Evolutionary conservation across 2,113 vertebrate genomes (phyloP), one percentile per base, ranked within the genome.

Genomic region (Narcine bancroftii): DNA sequence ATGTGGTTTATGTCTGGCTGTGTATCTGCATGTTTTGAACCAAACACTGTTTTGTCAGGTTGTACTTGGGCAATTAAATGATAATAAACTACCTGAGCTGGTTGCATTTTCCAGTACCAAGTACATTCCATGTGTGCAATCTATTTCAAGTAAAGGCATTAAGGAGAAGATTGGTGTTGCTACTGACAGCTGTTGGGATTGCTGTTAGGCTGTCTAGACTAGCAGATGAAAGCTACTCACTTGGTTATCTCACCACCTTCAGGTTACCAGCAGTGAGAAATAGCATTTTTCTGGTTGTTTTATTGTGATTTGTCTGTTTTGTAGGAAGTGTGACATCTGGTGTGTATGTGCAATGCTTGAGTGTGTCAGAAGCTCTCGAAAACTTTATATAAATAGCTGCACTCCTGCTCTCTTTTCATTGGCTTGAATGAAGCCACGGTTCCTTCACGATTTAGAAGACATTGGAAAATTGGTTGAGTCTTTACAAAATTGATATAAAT

Each of bases 131-230:
- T 11, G 77, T 33, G 56, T n/a, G 24, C 26, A 6, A 79, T 79
- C 24, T 47, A 79, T 26, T n/a, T 21, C 1, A 47, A 17, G 81
- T 2, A 19, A 17, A 36, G 17, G 15, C 53, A 60, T 87, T 17
- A 60, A 87, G 81, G 50, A 87, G 81, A 36, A 17, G 81, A n/a
- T 36, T 60, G 81, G n/a, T 36, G 81, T 36, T 85, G 81, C 26
- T 79, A 47, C 24, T 79, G 6, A 19, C 45, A 45, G 21, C 29
- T 29, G 21, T 29, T 79, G 45, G 50, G 53, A n/a, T 36, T 60
- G 81, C 56, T 87, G 81, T n/a, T 60, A 60, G 53, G 81, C 47
- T 87, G 81, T 87, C 81, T 87, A 87, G 81, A 87, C 81, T 87
- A 53, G 33, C 81, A 87, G 53, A 33, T 87, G 81, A 5, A 6